Evolutionary conservation across 2,888 invertebrate species (phyloP), one percentile per base, ranked within the genome.

Genomic region (Apeira syringaria): DNA sequence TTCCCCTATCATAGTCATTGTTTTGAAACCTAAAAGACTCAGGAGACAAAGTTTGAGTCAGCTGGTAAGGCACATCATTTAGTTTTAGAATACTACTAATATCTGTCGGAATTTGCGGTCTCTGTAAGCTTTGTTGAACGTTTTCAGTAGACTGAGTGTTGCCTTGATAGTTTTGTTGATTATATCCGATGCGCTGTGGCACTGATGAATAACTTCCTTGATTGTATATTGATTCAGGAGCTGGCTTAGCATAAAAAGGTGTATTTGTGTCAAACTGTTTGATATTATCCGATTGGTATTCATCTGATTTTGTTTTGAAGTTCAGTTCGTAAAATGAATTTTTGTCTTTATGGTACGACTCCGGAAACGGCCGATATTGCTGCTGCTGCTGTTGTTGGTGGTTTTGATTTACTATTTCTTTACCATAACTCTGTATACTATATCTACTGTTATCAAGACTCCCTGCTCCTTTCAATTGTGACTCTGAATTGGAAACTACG

Each of bases 301-400:
- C 81, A 7, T 83, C 85, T 3, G 73, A 64, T 42, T 81, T 87
- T 0, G 74, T 64, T 68, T 84, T 84, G 9, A 81, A 76, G 42
- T 85, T 83, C 22, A 74, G 70, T 36, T 78, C 74, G 44, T 85
- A 85, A 7, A 78, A 57, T 5, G 74, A 56, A 59, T 86, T 87
- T 74, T 84, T 88, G 39, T 90, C 88, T 62, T 85, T 86, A 40
- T 82, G 85, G 61, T 75, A 85, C 2, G 82, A 56, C 54, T 89
- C 88, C 24, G 80, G 70, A 3, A 83, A 55, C 8, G 84, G 80
- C 39, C 80, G 74, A 35, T 76, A 79, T 41, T 73, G 76, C 49
- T 81, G 80, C 73, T 78, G 2, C 58, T 76, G 58, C 8, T 78
- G 2, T 4, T 29, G 33, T 13, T 46, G 45, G 12, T 44, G 44